Evolutionary conservation across 2,888 invertebrate species (phyloP), one percentile per base, ranked within the genome.

Genomic region (Philhelius pedissequus): DNA sequence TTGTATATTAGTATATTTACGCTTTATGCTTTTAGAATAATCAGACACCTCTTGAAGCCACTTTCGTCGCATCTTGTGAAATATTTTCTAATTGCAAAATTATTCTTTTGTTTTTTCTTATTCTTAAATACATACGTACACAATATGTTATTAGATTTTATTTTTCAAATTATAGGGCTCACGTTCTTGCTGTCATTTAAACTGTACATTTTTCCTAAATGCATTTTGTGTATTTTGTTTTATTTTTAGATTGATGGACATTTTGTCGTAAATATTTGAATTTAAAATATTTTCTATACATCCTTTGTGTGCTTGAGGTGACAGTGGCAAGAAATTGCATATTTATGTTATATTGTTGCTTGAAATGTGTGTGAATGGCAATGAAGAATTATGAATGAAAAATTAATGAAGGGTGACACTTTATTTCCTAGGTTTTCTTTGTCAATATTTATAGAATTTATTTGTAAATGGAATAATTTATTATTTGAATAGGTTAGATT

Each of bases 41-140:
- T 73, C 73, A 73, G 48, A 66, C 60, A 77, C 77, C 77, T 69
- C 45, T 45, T 30, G 22, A 62, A 43, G 50, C n/a, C 32, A 48
- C 45, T 27, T 43, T 32, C 35, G 11, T 45, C 32, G 35, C 35
- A 18, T 40, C 73, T 71, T 80, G 75, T 82, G 78, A 82, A 82
- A 62, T 82, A 73, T 54, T n/a, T 82, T 82, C 68, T 82, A 77
- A 82, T 82, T 82, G 78, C 82, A 62, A 82, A 40, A 77, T 73
- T 54, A 68, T 82, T 77, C 25, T 68, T 62, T 35, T 48, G 30
- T 58, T 54, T 54, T 43, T 54, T 11, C 20, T 35, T 58, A 18
- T 56, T 50, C 32, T 38, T 58, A 18, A 20, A n/a, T n/a, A n/a
- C n/a, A n/a, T n/a, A n/a, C n/a, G n/a, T n/a, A n/a, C n/a, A n/a